These are phyloP conservation scores for Caloenas nicobarica DNA, from an alignment of 2,113 vertebrate genomes.

Conservation along the genomic window DNA sequence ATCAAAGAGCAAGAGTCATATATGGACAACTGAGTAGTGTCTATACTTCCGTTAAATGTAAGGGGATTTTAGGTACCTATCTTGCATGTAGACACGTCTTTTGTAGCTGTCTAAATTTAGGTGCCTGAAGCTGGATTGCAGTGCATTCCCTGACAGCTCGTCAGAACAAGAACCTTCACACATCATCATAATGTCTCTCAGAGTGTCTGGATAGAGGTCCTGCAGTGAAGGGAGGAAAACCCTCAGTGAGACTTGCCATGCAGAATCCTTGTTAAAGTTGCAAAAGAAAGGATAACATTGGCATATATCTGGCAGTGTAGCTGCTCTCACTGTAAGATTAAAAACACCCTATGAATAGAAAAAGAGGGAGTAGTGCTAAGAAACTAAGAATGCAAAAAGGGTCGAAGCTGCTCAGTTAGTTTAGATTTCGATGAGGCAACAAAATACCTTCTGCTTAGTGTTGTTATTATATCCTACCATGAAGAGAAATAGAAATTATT, in stretches of 20 bases:
- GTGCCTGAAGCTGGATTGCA: background rate
- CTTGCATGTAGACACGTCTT: background rate
- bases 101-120: background rate
- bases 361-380: background rate
- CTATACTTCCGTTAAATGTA: background rate
- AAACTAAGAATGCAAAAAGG: background rate
- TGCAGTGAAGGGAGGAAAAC: background rate
- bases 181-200: background rate
- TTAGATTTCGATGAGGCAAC: background rate
- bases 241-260: no score
- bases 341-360: background rate
- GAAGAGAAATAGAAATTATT: background rate
- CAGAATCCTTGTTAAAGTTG: background rate
- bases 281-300: background rate
- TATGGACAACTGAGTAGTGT: background rate
- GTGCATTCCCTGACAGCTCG: background rate
- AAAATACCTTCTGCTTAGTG: background rate
- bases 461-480: background rate
- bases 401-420: background rate
- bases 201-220: background rate
- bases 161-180: background rate
- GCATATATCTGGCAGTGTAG: rapidly evolving
- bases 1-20: background rate
- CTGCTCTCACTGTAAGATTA: background rate
- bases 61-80: background rate